Evolutionary conservation across 2,888 invertebrate species (phyloP), one percentile per base, ranked within the genome.

Genomic region (Synanthedon myopaeformis): DNA sequence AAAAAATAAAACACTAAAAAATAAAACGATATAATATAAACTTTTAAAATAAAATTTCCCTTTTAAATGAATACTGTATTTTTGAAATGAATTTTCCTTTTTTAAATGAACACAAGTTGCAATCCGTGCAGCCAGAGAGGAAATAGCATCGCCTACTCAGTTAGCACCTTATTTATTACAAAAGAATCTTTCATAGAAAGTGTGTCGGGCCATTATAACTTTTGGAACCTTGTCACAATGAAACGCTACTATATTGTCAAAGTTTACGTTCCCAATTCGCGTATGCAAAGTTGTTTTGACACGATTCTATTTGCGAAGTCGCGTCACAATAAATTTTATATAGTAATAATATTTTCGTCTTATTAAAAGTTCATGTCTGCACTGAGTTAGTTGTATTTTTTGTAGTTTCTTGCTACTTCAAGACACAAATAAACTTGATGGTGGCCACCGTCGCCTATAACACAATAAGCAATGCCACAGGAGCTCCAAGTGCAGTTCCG

Each of bases 141-240:
- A 57, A 57, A 55, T 57, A 55, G 51, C 42, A 52, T 41, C 19
- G 13, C 50, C 10, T 19, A 23, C 52, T 17, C 48, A 53, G 51
- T 54, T 35, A 42, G 17, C 51, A 41, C 53, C 13, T 55, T 56
- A 54, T 58, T 58, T 55, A 55, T 56, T 51, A 55, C 54, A 52
- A 51, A 51, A 45, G 14, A n/a, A 35, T 53, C 41, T 54, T 58
- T 56, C 54, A 54, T 56, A 56, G 56, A 58, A 56, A 58, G 56
- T 55, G 42, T 49, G 42, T 12, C 19, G 17, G 45, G 63, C 70
- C 68, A 72, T 74, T 72, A 72, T 72, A 72, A 74, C 65, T 74
- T 73, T 61, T 65, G 61, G 67, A 71, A 76, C 72, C 67, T 65
- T 73, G 65, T 76, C 78, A 63, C 64, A 67, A 59, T 64, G 59